Percentiles rank a stretch among this genome's conserved stretches.
These are phyloP conservation scores for Anas platyrhynchos DNA, from an alignment of 2,113 vertebrate genomes.

Conservation along the genomic window DNA sequence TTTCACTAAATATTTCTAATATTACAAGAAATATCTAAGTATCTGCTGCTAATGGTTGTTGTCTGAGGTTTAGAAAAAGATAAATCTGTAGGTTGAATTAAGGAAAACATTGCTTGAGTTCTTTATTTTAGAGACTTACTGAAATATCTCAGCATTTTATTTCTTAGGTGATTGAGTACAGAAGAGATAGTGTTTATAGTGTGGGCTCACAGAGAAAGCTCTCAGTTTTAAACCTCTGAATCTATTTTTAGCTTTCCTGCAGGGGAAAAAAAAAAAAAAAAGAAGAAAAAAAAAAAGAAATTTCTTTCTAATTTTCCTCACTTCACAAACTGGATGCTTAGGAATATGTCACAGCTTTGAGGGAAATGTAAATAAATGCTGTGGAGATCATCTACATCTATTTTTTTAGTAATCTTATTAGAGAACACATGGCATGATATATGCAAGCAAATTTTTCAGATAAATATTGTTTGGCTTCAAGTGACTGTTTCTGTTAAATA, in stretches of 20 bases:
- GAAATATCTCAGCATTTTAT: not conserved
- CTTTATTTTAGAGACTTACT: not conserved
- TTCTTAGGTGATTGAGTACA: not conserved
- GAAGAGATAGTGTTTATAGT: not conserved
- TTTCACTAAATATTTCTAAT: not conserved
- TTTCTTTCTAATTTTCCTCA: not conserved
- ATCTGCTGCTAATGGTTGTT: accelerated
- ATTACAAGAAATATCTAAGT: not conserved
- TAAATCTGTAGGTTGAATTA: not conserved
- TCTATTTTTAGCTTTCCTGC: not conserved
- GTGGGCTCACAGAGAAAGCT: not conserved
- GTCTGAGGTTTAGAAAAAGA: not conserved
- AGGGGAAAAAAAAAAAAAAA: not conserved
- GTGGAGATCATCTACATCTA: not conserved
- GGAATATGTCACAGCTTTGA: accelerated
- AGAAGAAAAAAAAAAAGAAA: no score
- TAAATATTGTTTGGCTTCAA: not conserved
- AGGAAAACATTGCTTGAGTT: not conserved
- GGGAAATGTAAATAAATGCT: not conserved
- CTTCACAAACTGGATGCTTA: not conserved
- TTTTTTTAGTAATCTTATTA: not conserved
- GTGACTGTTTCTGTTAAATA: not conserved
- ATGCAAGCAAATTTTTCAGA: not conserved
- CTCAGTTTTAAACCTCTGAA: not conserved
- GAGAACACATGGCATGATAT: accelerated